A percentile compares a stretch with the other conserved stretches of the same genome.
Evolutionary conservation across 2,113 vertebrate genomes (phyloP).

Genomic region (Sardina pilchardus): DNA sequence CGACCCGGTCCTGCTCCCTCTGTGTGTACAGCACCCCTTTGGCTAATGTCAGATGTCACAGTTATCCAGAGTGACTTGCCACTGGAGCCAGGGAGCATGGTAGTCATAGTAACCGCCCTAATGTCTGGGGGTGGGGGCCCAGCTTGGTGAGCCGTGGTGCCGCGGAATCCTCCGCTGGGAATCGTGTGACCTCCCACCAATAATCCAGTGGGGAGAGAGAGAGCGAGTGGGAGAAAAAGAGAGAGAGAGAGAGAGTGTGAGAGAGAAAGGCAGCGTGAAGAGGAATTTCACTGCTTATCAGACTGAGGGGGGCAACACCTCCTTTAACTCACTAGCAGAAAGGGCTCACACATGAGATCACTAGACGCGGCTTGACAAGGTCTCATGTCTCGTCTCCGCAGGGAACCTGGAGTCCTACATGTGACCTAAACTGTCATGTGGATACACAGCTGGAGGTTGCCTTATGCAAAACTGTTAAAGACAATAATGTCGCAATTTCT

Average conservation of each 20-base stretch:
- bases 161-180: not conserved
- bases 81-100: not conserved
- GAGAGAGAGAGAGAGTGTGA: not conserved
- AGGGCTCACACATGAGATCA: not conserved
- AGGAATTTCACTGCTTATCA: not conserved
- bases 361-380: not conserved
- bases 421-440: not conserved
- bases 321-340: not conserved
- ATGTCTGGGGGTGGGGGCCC: not conserved
- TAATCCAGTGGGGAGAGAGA: not conserved
- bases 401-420: not conserved
- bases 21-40: not conserved
- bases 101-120: not conserved
- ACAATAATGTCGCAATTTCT: not conserved
- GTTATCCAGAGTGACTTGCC: slow-evolving; percentile 14
- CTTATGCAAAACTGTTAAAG: not conserved
- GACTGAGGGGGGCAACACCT: not conserved
- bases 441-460: not conserved
- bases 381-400: not conserved
- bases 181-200: not conserved
- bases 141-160: not conserved
- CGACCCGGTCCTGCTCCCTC: not conserved
- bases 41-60: not conserved
- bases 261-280: not conserved
- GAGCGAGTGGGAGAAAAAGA: not conserved